Conservation (phyloP, 2,797 vertebrate species). For the Pteropus rufus region DNA sequence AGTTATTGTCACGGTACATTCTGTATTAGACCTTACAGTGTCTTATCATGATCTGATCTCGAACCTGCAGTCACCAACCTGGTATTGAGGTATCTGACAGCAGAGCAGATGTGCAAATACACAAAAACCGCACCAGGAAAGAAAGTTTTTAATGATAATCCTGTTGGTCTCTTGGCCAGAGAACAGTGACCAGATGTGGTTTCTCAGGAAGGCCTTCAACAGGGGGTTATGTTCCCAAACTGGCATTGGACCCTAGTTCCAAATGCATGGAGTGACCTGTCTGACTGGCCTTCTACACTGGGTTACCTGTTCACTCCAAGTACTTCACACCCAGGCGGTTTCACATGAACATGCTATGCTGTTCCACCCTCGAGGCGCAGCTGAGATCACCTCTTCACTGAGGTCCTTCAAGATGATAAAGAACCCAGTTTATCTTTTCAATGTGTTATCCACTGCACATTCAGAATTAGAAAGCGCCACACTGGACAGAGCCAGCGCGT, state of each 20-base stretch:
- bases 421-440: neutral
- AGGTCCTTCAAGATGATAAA: neutral
- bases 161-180: neutral
- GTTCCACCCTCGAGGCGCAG: neutral
- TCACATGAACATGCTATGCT: neutral
- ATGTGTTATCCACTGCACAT: neutral
- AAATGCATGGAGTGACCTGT: neutral
- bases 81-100: neutral
- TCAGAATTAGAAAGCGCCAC: neutral
- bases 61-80: neutral
- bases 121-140: neutral
- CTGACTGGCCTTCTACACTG: neutral
- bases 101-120: neutral
- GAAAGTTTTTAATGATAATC: neutral
- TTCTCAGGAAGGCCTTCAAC: neutral
- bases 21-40: fast-evolving
- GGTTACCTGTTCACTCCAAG: neutral
- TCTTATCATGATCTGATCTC: neutral
- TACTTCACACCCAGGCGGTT: neutral
- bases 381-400: neutral
- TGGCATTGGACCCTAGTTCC: neutral
- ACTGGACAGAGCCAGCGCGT: neutral
- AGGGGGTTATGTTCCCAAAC: neutral
- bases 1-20: neutral
- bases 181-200: neutral